Percentiles rank a stretch among this genome's conserved stretches.
Evolutionary conservation across 2,888 invertebrate genomes (phyloP).

Genomic region (Ennomos quercinarius): DNA sequence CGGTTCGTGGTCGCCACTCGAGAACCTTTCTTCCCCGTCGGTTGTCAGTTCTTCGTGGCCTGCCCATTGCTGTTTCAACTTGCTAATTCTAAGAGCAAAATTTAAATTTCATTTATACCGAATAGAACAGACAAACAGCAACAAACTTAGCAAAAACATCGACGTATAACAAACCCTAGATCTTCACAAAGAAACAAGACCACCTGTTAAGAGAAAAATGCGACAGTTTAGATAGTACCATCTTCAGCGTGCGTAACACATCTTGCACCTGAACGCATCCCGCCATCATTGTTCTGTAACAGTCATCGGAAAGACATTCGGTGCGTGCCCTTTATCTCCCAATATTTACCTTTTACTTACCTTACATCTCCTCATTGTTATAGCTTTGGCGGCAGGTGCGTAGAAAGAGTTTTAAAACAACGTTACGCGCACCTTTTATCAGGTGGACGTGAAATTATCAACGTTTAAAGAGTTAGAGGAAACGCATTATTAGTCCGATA

Average conservation of each 20-base stretch:
- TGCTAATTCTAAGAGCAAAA: too few species aligned
- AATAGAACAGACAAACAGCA: too few species aligned
- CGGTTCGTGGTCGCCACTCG: too few species aligned
- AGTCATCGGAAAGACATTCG: conserved; percentile 66
- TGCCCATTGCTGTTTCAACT: too few species aligned
- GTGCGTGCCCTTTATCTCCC: conserved; percentile 59
- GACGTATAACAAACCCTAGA: too few species aligned
- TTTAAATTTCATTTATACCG: too few species aligned
- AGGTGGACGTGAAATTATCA: conserved; percentile 63
- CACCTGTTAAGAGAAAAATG: conserved; percentile 46
- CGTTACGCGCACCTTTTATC: conserved; percentile 50
- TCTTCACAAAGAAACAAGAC: too few species aligned
- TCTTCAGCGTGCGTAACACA: conserved; percentile 56
- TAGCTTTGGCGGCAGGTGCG: conserved; percentile 64
- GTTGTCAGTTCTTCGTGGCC: too few species aligned
- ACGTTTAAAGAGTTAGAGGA: conserved; percentile 59
- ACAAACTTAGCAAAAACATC: too few species aligned
- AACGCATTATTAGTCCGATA: conserved; percentile 52
- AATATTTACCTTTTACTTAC: conserved; percentile 68
- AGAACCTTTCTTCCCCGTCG: too few species aligned
- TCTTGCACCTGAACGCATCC: conserved; percentile 67
- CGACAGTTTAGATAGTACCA: conserved; percentile 11
- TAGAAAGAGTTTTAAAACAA: conserved; percentile 61
- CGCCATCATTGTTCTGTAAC: conserved; percentile 70
- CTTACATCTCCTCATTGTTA: conserved; percentile 62